phyloP scores from a whole-genome alignment of 2,888 invertebrate species.

The Sesamia inferens region DNA sequence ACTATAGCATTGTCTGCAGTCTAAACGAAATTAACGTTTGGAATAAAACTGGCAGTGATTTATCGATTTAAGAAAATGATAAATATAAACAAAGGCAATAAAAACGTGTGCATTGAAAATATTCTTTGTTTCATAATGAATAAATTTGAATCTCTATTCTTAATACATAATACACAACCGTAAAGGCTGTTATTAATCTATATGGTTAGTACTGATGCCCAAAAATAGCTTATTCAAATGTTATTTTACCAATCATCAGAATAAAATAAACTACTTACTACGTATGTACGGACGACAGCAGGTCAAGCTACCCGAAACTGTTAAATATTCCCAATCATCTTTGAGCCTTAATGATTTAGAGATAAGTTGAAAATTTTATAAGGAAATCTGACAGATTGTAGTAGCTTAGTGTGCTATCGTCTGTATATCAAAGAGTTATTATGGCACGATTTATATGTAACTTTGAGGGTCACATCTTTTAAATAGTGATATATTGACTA shows the following conservation, averaged over 20 bases:
- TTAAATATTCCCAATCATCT: too few species aligned
- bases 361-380: too few species aligned
- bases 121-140: too few species aligned
- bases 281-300: too few species aligned
- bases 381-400: too few species aligned
- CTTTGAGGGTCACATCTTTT: conserved; percentile 37
- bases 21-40: background rate
- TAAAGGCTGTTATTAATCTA: too few species aligned
- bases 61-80: background rate
- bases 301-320: too few species aligned
- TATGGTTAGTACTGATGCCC: too few species aligned
- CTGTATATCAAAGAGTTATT: conserved; percentile 25
- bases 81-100: background rate
- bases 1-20: background rate
- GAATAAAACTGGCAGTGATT: background rate
- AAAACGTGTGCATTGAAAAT: background rate
- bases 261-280: background rate
- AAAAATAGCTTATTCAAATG: background rate
- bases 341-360: too few species aligned
- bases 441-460: conserved; percentile 37
- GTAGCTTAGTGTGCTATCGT: too few species aligned
- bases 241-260: background rate
- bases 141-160: too few species aligned
- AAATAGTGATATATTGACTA: conserved; percentile 49
- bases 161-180: too few species aligned